phyloP scores from a whole-genome alignment of 2,797 vertebrate genomes.

The Ambastaia sidthimunki region DNA sequence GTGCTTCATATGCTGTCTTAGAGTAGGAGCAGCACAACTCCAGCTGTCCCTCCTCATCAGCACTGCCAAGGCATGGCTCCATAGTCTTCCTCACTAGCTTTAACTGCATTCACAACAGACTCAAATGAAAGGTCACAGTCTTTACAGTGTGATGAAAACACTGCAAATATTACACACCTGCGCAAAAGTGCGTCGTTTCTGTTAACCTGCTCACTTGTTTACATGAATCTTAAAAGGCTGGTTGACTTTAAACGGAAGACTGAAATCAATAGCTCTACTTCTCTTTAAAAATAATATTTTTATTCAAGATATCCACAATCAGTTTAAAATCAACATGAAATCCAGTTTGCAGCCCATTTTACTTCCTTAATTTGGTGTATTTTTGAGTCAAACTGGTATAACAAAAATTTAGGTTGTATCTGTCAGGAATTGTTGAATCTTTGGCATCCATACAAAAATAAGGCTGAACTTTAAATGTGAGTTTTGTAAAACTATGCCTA shows the following conservation, averaged over 20 bases:
- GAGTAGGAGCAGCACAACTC: constrained; percentile 60
- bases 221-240: constrained; percentile 28
- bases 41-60: constrained; percentile 41
- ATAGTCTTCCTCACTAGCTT: constrained; percentile 35
- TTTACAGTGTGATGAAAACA: constrained; percentile 17
- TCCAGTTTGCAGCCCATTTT: neutral
- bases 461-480: neutral
- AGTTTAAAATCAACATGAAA: neutral
- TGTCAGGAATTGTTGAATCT: neutral
- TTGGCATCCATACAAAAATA: neutral
- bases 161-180: constrained; percentile 2
- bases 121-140: constrained; percentile 2
- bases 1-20: constrained; percentile 83
- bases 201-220: constrained; percentile 32
- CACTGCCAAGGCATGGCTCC: constrained; percentile 56
- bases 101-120: constrained; percentile 10
- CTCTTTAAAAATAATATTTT: neutral
- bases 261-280: neutral
- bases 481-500: no score
- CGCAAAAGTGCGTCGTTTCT: neutral
- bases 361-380: neutral
- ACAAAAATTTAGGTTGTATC: neutral
- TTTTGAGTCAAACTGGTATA: neutral
- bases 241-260: neutral
- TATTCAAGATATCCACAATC: constrained; percentile 1